Evolutionary conservation across 1,140 invertebrate species (phyloP).

Genomic region (Caenorhabditis latens): DNA sequence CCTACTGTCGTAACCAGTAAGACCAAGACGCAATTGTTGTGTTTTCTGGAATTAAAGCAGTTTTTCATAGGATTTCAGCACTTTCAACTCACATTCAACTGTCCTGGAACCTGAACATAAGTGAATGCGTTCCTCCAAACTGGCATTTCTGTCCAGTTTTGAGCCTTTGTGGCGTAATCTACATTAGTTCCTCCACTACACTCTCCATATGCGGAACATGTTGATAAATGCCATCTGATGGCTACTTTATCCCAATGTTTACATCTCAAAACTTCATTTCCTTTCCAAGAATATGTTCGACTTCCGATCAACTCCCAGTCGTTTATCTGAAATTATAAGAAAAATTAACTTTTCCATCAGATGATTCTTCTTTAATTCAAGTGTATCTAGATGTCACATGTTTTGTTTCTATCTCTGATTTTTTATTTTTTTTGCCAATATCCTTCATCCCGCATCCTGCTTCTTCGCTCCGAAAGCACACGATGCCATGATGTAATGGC

Average conservation of each 20-base stretch:
- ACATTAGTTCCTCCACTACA: conserved; percentile 61
- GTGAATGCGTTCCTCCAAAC: conserved; percentile 61
- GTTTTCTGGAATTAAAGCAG: not conserved
- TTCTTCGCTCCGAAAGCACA: not conserved
- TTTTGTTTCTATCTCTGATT: conserved; percentile 10
- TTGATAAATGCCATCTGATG: conserved; percentile 62
- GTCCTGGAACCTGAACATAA: conserved; percentile 58
- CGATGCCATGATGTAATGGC: conserved; percentile 32
- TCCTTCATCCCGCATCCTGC: conserved; percentile 13
- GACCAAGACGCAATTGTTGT: conserved; percentile 15
- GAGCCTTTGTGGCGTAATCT: conserved; percentile 58
- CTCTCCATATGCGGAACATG: conserved; percentile 1
- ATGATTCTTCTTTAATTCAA: too few species aligned
- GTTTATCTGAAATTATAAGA: conserved; percentile 51
- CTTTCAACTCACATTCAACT: not conserved
- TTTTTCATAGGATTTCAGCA: not conserved
- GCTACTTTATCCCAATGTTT: conserved; percentile 65
- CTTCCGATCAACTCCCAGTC: conserved; percentile 64
- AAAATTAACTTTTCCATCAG: not conserved
- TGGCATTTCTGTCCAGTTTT: conserved; percentile 58
- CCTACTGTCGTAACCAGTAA: conserved; percentile 56
- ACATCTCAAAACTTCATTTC: conserved; percentile 52
- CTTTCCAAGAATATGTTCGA: conserved; percentile 62
- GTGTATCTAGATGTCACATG: not conserved
- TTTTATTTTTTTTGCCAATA: not conserved